phyloP scores from a whole-genome alignment of 2,888 invertebrate species.

The Nephrotoma flavescens region DNA sequence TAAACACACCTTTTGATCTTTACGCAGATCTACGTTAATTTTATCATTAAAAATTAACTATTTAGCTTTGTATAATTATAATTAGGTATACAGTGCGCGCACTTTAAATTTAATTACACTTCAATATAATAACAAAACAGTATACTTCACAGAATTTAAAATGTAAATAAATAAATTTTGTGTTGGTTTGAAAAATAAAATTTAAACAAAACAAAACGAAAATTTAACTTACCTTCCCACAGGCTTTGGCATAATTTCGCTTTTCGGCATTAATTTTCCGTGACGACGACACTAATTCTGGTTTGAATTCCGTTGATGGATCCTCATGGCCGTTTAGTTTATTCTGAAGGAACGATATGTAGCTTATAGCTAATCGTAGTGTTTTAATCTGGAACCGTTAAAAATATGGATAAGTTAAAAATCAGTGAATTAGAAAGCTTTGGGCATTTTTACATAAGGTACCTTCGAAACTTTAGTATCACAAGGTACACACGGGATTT shows the following conservation, averaged over 20 bases:
- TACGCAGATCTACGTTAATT: not conserved
- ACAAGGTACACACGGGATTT: constrained; percentile 91
- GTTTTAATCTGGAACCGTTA: constrained; percentile 75
- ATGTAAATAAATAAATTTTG: not conserved
- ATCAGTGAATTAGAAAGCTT: not conserved
- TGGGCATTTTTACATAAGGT: constrained; percentile 17
- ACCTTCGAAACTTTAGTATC: constrained; percentile 93
- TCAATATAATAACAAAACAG: not conserved
- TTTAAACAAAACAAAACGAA: not conserved
- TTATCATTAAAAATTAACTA: not conserved
- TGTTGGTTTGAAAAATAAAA: not conserved
- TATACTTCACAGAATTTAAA: not conserved
- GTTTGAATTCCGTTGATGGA: constrained; percentile 71
- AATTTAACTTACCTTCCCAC: not conserved
- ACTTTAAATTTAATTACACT: not conserved
- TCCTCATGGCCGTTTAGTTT: constrained; percentile 77
- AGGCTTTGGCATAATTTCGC: constrained; percentile 1
- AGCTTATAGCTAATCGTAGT: constrained; percentile 77
- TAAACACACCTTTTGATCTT: not conserved
- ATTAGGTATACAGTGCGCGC: not conserved
- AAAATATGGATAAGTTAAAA: not conserved
- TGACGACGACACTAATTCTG: constrained; percentile 53
- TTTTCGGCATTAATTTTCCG: constrained; percentile 26
- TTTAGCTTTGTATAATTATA: not conserved
- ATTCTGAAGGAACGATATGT: constrained; percentile 83